Evolutionary conservation across 2,797 vertebrate genomes (phyloP).

Genomic region (Cetoscarus ocellatus): DNA sequence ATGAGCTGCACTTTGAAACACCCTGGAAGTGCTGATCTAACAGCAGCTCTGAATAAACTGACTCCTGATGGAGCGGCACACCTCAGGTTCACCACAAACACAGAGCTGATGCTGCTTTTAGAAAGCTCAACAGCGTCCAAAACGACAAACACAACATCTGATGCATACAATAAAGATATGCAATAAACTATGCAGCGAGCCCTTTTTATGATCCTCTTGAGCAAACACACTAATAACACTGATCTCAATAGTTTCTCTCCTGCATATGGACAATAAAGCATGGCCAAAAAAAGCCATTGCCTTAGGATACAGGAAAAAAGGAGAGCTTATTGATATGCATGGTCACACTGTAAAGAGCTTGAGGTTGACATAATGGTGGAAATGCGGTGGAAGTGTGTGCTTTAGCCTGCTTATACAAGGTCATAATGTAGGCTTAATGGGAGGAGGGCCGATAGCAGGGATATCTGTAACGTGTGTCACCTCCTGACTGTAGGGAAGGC

Average conservation of each 20-base stretch:
- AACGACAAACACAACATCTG: neutral
- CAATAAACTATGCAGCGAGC: neutral
- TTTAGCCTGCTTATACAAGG: conserved; percentile 51
- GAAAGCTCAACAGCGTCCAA: neutral
- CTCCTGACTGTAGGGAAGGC: neutral
- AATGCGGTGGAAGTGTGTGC: conserved; percentile 40
- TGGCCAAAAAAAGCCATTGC: conserved; percentile 27
- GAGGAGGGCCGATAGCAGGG: conserved; percentile 16
- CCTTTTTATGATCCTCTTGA: conserved; percentile 21
- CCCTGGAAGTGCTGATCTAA: conserved; percentile 29
- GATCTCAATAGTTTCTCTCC: neutral
- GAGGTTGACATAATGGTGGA: conserved; percentile 53
- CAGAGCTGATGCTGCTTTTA: neutral
- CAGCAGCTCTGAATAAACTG: conserved; percentile 15
- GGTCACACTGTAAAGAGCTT: conserved; percentile 47
- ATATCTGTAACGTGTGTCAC: conserved; percentile 25
- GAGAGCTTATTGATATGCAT: conserved; percentile 53
- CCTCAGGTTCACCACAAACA: neutral
- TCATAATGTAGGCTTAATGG: conserved; percentile 49
- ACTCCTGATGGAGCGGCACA: conserved; percentile 2
- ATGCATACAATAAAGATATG: neutral
- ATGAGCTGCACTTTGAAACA: conserved; percentile 36
- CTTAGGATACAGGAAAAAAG: conserved; percentile 45
- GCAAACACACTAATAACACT: conserved; percentile 33
- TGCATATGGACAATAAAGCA: conserved; percentile 51